Base-by-base conservation (phyloP, 2,113 vertebrate species). In the Tapirus terrestris region DNA sequence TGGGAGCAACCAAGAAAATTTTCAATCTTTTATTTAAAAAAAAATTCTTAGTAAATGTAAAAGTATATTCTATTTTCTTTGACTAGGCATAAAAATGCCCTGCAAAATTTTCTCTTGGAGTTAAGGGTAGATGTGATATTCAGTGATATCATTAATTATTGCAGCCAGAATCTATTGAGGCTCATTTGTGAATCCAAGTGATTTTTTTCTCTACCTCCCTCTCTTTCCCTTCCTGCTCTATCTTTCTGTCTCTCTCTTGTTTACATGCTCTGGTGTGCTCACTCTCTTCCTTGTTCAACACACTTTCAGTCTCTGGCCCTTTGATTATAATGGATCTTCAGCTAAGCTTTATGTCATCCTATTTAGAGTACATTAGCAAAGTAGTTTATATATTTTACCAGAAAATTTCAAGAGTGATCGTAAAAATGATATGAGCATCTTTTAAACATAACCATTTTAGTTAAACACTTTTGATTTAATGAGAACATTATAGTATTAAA, bases 391-490 rank as follows among this genome's bases (percentile, higher is more conserved):
- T 70, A 61, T 96, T 96, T 76, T 60, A 1, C 80, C 20, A 95
- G 77, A 96, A 72, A 9, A 83, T 82, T 31, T 97, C 29, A 67
- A 25, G 61, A 36, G 8, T 43, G 70, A 89, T 79, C 75, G 68
- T 90, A 89, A 95, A 80, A 87, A 72, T 81, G n/a, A 29, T 85
- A n/a, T 23, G 31, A 81, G 23, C 73, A 53, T 70, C 39, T 94
- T 95, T 84, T 92, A 91, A 77, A 84, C 75, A 8, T 67, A 89
- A 89, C 25, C 18, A 45, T 93, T 96, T 85, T 39, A 45, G 20
- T 89, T 94, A 93, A 96, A 58, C 43, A 61, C 11, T 89, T 77
- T 94, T 94, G 51, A 91, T 68, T 97, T 97, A 97, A 86, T 86
- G 67, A 93, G 56, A 82, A 96, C 87, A 11, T 97, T 93, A 92